phyloP scores from a whole-genome alignment of 2,113 vertebrate species.

The Nesospiza acunhae region DNA sequence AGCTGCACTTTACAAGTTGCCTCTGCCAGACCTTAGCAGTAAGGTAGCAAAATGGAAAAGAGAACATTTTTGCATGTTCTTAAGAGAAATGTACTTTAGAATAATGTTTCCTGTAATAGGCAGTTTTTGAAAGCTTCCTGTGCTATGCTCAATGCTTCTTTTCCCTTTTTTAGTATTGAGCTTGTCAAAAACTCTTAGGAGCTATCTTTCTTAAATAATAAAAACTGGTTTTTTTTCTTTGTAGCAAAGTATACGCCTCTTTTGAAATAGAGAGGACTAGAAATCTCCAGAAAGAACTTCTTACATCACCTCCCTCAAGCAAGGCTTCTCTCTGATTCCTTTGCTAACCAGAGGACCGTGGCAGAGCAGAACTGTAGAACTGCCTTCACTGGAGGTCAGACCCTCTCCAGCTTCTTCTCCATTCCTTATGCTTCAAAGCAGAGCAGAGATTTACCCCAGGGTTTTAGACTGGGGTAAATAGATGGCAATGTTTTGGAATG shows the following conservation, averaged over 20 bases:
- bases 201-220: neutral
- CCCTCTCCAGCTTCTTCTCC: neutral
- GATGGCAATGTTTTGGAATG: neutral
- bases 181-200: slow-evolving; percentile 32
- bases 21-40: neutral
- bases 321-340: neutral
- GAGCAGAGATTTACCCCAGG: neutral
- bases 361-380: neutral
- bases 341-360: neutral
- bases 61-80: neutral
- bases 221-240: slow-evolving; percentile 2
- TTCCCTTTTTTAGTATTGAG: slow-evolving; percentile 37
- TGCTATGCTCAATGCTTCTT: slow-evolving; percentile 20
- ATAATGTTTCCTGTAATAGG: neutral
- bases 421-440: neutral
- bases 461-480: neutral
- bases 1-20: neutral
- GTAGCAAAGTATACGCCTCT: neutral
- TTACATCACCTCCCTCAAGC: neutral
- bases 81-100: neutral
- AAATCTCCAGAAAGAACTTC: neutral
- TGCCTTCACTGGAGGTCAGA: neutral
- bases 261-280: neutral
- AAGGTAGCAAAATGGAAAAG: neutral
- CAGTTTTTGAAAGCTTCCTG: slow-evolving; percentile 34